These are phyloP conservation scores for Vidua chalybeata DNA, from an alignment of 2,113 vertebrate species.

Conservation along the genomic window DNA sequence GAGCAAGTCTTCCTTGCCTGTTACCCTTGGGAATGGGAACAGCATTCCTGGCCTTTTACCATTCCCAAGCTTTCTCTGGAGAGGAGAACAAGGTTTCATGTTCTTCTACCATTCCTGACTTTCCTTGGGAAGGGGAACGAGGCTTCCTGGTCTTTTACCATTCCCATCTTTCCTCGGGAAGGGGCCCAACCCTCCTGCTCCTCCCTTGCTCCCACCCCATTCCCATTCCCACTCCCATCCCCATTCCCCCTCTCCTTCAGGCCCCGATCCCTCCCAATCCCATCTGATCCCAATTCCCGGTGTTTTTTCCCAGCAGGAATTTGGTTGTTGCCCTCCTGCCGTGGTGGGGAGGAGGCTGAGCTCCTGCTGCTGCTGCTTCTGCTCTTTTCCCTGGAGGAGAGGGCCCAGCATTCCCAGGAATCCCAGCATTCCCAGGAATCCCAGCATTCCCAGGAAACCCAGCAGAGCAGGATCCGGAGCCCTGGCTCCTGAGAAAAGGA, in stretches of 20 bases:
- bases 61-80: not conserved
- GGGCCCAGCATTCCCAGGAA: constrained; percentile 29
- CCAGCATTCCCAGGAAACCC: not conserved
- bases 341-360: not conserved
- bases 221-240: too few species aligned
- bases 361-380: not conserved
- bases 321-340: constrained; percentile 55
- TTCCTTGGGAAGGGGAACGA: not conserved
- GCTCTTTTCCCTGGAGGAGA: constrained; percentile 16
- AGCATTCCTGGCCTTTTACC: not conserved
- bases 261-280: not conserved
- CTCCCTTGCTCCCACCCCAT: too few species aligned
- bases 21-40: too few species aligned
- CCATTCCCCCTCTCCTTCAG: not conserved
- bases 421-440: constrained; percentile 1
- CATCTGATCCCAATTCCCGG: not conserved
- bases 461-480: constrained; percentile 3
- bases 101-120: not conserved
- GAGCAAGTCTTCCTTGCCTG: not conserved
- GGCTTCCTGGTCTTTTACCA: not conserved
- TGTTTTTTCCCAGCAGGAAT: constrained; percentile 43
- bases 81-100: not conserved
- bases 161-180: not conserved
- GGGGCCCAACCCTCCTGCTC: not conserved
- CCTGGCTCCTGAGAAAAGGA: not conserved